Base-by-base conservation (phyloP, 2,797 vertebrate species). In the Cetoscarus ocellatus region DNA sequence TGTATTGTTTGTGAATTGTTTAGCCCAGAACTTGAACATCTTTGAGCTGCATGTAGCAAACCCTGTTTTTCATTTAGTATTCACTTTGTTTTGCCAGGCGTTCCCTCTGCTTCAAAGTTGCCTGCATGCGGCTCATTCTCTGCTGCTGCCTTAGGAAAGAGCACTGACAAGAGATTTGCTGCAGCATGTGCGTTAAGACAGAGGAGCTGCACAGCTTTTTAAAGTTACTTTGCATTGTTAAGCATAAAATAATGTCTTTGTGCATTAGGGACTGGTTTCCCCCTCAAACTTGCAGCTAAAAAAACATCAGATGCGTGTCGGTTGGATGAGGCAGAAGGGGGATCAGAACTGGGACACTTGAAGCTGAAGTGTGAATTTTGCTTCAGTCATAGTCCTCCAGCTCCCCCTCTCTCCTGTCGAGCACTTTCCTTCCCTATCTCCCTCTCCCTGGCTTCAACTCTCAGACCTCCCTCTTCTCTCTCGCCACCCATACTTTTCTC, bases 381-480 rank as follows among this genome's bases (percentile, higher is more conserved):
- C 72, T 76, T 85, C 66, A 85, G 80, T 68, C 66, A 65, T 53
- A 90, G 91, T 89, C 67, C 86, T 88, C 83, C 91, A 91, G 88
- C 86, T 90, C 91, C 88, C 85, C 80, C 84, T 90, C 71, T 86
- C 84, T 91, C 83, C 68, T 83, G 74, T 73, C 83, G 67, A 61
- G 54, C 71, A 75, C 69, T 73, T 73, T 64, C 61, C 51, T 54
- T 67, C 55, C 35, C 77, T 67, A 42, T 64, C 34, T 67, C 66
- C 14, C 34, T 77, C 19, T 3, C 67, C 79, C 17, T 12, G 3
- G 12, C 10, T 50, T n/a, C 17, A 5, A 27, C 55, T 59, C 53
- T 61, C 73, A 83, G 67, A 66, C 62, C 40, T 74, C 48, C 77
- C 65, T 78, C 75, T 65, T 61, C 65, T 67, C 50, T 57, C 64